A percentile compares a stretch with the other conserved stretches of the same genome.
phyloP scores from a whole-genome alignment of 2,797 vertebrate species.

The Oophaga sylvatica region DNA sequence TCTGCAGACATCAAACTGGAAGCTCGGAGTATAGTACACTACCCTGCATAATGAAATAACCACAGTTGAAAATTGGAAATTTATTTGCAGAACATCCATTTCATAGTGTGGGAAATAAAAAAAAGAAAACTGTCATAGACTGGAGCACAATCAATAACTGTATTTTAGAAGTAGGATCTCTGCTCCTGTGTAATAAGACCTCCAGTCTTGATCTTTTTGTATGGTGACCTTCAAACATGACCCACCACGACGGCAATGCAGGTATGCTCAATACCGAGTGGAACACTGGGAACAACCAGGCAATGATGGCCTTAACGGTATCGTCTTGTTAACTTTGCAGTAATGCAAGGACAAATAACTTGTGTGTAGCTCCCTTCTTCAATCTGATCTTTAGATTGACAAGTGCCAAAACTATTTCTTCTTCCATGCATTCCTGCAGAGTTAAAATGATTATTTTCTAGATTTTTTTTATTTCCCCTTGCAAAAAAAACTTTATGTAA shows the following conservation, averaged over 20 bases:
- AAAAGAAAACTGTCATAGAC: conserved; percentile 30
- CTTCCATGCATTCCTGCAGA: no score
- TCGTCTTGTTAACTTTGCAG: not conserved
- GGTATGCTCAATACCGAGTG: not conserved
- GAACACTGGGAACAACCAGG: not conserved
- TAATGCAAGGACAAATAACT: not conserved
- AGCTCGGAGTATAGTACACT: not conserved
- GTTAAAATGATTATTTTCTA: no score
- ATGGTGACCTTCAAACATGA: conserved; percentile 30
- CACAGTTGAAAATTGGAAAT: conserved; percentile 4
- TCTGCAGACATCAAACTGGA: not conserved
- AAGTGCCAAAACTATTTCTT: no score
- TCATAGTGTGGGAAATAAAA: conserved; percentile 13
- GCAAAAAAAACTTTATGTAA: no score
- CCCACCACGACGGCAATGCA: not conserved
- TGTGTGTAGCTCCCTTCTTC: not conserved
- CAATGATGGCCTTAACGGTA: not conserved
- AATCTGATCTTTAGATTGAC: no score
- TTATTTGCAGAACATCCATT: conserved; percentile 12
- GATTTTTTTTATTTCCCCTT: no score
- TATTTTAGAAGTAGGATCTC: conserved; percentile 8
- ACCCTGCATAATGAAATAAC: conserved; percentile 4
- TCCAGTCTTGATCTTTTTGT: conserved; percentile 1
- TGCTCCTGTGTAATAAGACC: conserved; percentile 30
- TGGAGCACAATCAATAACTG: conserved; percentile 39